Evolutionary conservation across 2,888 invertebrate genomes (phyloP), one percentile per base, ranked within the genome.

Genomic region (Xiphydria camelus): DNA sequence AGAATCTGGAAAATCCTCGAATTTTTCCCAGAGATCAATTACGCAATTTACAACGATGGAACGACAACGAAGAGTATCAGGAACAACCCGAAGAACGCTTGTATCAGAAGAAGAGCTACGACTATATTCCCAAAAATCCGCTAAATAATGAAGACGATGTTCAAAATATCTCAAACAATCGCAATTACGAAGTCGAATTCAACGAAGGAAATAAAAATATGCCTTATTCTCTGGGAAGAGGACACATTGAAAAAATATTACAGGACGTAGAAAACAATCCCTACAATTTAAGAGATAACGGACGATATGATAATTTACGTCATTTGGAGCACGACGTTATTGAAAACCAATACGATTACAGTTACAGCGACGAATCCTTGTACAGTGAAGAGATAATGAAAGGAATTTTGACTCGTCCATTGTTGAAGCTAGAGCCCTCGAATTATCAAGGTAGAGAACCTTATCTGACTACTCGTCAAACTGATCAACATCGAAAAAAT

Each of bases 351-450:
- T n/a, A n/a, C n/a, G n/a, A n/a, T n/a, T n/a, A n/a, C n/a, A n/a
- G n/a, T n/a, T n/a, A n/a, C n/a, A n/a, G n/a, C n/a, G n/a, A n/a
- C n/a, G n/a, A n/a, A n/a, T n/a, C n/a, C n/a, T n/a, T n/a, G n/a
- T n/a, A n/a, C n/a, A n/a, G n/a, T n/a, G n/a, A n/a, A n/a, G n/a
- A n/a, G n/a, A 29, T 6, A 9, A 29, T 29, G 29, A 29, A 12
- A 4, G 29, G 15, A 29, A 29, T 7, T 29, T 4, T 29, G 5
- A 29, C 12, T 7, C 29, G 29, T 29, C 29, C 29, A 12, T 12
- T 29, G 9, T 47, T 53, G 19, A 38, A 53, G 23, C 52, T 58
- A 32, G 57, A 63, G 18, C 57, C 61, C 1, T 54, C 59, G n/a
- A 39, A 36, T 1, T 57, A 59, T 39, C 38, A 31, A 14, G 55